Evolutionary conservation across 2,888 invertebrate species (phyloP).

Genomic region (Rhamphomyia laevipes): DNA sequence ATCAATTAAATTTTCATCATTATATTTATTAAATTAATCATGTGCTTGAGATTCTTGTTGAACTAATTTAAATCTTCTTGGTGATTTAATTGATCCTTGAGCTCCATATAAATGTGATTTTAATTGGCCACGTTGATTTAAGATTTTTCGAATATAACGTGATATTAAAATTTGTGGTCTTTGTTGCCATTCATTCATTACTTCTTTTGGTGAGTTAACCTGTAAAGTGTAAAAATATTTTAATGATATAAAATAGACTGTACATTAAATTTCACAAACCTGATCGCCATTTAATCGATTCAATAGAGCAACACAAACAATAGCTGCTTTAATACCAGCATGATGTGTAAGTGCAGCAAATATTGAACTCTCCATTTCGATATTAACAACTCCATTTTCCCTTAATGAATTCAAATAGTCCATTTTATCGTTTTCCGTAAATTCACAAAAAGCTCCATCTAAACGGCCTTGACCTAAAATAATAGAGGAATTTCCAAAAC

Average conservation of each 20-base stretch:
- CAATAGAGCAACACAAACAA: constrained; percentile 84
- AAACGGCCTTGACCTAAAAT: constrained; percentile 76
- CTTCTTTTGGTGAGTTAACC: constrained; percentile 80
- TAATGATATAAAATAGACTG: not conserved
- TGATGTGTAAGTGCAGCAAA: constrained; percentile 90
- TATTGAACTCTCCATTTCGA: constrained; percentile 93
- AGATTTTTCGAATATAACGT: constrained; percentile 68
- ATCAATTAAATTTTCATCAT: not conserved
- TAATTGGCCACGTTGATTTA: constrained; percentile 66
- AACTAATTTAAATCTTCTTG: constrained; percentile 75
- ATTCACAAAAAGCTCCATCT: constrained; percentile 96
- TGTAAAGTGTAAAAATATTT: constrained; percentile 30
- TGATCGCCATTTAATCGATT: constrained; percentile 92
- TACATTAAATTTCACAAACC: constrained; percentile 41
- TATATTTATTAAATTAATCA: constrained; percentile 46
- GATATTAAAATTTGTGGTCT: constrained; percentile 77
- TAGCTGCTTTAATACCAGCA: constrained; percentile 86
- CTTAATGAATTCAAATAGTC: constrained; percentile 67
- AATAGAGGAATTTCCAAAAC: not conserved
- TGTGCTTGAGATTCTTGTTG: constrained; percentile 86
- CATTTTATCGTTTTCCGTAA: constrained; percentile 80
- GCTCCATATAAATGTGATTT: constrained; percentile 51
- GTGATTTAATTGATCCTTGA: constrained; percentile 76
- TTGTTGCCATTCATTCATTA: constrained; percentile 80
- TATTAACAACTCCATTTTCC: constrained; percentile 76